phyloP scores from a whole-genome alignment of 2,888 invertebrate species.

The Xestoiulus laeticollis region DNA sequence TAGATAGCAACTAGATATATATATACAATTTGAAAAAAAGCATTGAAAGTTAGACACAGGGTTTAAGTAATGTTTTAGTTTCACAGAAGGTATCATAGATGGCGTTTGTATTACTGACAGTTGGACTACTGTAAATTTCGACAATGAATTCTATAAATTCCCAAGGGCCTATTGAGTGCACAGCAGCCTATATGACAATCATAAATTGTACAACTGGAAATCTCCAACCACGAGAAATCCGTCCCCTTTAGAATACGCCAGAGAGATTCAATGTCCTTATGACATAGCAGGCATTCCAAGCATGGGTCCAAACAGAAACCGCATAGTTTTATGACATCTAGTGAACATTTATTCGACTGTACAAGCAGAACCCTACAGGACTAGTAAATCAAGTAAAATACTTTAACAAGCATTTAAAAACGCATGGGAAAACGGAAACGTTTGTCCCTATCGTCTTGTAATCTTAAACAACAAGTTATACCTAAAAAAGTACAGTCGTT shows the following conservation, averaged over 20 bases:
- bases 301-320: background rate
- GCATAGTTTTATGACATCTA: constrained; percentile 30
- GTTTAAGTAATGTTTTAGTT: no score
- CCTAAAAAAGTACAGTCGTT: constrained; percentile 20
- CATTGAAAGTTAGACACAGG: no score
- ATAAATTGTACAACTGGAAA: background rate
- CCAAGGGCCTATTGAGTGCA: background rate
- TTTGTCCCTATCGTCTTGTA: constrained; percentile 28
- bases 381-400: constrained; percentile 32
- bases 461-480: constrained; percentile 27
- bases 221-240: background rate
- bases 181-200: background rate
- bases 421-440: constrained; percentile 29
- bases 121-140: no score
- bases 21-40: no score
- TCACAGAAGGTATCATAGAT: no score
- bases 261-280: background rate
- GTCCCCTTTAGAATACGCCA: background rate
- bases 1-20: no score
- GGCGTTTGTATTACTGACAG: no score
- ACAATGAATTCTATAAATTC: no score
- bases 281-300: background rate
- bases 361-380: background rate
- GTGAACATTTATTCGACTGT: background rate
- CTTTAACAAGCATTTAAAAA: constrained; percentile 1